Evolutionary conservation across 1,140 invertebrate genomes (phyloP).

Genomic region (Brachionus sp.): DNA sequence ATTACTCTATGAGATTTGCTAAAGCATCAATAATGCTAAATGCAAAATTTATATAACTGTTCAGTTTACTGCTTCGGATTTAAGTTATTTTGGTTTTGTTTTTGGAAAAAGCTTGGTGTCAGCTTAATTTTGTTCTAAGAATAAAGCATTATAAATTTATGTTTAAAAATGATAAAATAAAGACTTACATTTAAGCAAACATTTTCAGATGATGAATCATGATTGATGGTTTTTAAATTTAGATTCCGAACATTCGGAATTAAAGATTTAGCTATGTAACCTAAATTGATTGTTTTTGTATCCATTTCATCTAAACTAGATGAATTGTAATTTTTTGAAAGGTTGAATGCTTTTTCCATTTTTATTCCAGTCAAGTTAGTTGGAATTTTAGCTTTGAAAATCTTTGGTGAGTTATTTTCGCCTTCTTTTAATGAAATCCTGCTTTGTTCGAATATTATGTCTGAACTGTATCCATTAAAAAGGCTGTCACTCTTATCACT

Average conservation of each 20-base stretch:
- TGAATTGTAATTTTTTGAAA: not conserved
- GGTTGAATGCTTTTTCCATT: not conserved
- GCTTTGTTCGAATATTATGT: too few relatives aligned
- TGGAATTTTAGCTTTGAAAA: not conserved
- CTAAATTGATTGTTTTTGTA: not conserved
- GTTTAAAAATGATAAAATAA: not conserved
- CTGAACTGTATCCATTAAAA: not conserved
- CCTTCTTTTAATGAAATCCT: not conserved
- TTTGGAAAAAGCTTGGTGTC: not conserved
- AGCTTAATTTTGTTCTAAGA: not conserved
- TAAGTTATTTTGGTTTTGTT: not conserved
- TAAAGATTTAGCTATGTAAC: not conserved
- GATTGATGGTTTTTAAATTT: not conserved
- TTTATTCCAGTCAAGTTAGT: not conserved
- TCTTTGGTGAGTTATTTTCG: not conserved
- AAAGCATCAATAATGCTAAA: not conserved
- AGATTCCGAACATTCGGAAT: not conserved
- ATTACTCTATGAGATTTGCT: not conserved
- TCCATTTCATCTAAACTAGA: not conserved
- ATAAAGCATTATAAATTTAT: too few relatives aligned
- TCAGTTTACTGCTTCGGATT: not conserved
- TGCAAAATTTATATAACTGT: not conserved
- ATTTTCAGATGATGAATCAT: conserved; percentile 5
- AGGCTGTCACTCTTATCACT: not conserved
- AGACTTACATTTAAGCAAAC: not conserved